phyloP scores from a whole-genome alignment of 2,888 invertebrate species.

The Diplazon laetatorius region DNA sequence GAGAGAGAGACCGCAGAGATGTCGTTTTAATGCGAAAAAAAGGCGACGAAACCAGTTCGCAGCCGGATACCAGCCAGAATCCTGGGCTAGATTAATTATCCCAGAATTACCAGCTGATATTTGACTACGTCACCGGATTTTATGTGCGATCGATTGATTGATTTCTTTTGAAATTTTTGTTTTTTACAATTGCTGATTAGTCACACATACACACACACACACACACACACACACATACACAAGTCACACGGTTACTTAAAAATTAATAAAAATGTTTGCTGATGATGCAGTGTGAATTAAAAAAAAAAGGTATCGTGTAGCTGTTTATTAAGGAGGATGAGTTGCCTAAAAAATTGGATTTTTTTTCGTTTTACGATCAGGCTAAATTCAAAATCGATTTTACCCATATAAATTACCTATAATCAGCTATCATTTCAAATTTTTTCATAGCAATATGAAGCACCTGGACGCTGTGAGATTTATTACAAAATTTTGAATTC shows the following conservation, averaged over 20 bases:
- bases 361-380: too few species aligned
- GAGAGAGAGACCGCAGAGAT: conserved; percentile 75
- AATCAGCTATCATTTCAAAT: too few species aligned
- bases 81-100: conserved; percentile 88
- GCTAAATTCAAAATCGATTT: too few species aligned
- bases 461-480: too few species aligned
- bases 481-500: too few species aligned
- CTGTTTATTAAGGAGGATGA: too few species aligned
- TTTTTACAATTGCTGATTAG: conserved; percentile 74
- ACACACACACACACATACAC: too few species aligned
- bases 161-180: conserved; percentile 55
- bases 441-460: too few species aligned
- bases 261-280: conserved; percentile 18
- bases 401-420: too few species aligned
- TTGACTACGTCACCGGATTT: conserved; percentile 85
- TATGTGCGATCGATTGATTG: conserved; percentile 70
- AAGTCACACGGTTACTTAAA: conserved; percentile 69
- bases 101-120: conserved; percentile 99
- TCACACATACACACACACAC: too few species aligned
- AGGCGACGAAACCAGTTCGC: conserved; percentile 81
- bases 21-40: conserved; percentile 75
- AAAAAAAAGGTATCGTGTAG: conserved; percentile 24
- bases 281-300: conserved; percentile 15
- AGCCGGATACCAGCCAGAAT: conserved; percentile 93
- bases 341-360: too few species aligned